Evolutionary conservation across 2,797 vertebrate genomes (phyloP).

Genomic region (Threskiornis aethiopicus): DNA sequence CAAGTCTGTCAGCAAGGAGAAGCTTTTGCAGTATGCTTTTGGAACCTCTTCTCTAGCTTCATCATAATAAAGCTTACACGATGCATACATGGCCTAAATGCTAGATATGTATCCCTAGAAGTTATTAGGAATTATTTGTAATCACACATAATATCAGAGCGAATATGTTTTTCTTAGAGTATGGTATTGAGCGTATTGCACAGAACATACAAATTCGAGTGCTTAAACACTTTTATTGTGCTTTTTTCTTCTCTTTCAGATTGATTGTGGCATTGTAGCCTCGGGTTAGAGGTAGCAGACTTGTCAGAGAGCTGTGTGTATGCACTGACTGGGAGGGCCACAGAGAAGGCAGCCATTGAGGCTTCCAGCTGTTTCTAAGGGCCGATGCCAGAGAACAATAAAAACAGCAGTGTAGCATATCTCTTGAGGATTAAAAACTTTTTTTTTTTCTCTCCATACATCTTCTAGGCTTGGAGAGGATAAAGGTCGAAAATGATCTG

Average conservation of each 20-base stretch:
- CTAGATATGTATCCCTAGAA: fast-evolving
- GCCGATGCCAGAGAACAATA: not conserved
- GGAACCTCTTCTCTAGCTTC: not conserved
- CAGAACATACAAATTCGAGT: not conserved
- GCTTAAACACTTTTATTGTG: not conserved
- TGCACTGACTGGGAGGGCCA: not conserved
- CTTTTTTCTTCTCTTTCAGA: not conserved
- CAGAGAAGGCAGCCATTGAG: not conserved
- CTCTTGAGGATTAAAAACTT: not conserved
- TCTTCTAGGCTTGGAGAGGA: not conserved
- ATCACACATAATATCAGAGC: not conserved
- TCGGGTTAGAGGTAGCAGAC: not conserved
- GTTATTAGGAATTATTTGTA: not conserved
- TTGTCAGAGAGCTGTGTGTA: not conserved
- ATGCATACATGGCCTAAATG: not conserved
- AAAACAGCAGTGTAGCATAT: not conserved
- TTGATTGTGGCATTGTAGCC: not conserved
- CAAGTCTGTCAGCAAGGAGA: not conserved
- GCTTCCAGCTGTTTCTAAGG: not conserved
- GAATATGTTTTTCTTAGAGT: not conserved
- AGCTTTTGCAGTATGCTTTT: not conserved
- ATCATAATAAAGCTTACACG: not conserved
- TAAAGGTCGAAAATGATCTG: not conserved
- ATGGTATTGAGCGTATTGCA: not conserved
- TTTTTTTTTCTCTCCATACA: not conserved